Percentiles rank a stretch among this genome's conserved stretches.
These are phyloP conservation scores for Drosophila dunni DNA, from an alignment of 1,140 invertebrate genomes.

Conservation along the genomic window DNA sequence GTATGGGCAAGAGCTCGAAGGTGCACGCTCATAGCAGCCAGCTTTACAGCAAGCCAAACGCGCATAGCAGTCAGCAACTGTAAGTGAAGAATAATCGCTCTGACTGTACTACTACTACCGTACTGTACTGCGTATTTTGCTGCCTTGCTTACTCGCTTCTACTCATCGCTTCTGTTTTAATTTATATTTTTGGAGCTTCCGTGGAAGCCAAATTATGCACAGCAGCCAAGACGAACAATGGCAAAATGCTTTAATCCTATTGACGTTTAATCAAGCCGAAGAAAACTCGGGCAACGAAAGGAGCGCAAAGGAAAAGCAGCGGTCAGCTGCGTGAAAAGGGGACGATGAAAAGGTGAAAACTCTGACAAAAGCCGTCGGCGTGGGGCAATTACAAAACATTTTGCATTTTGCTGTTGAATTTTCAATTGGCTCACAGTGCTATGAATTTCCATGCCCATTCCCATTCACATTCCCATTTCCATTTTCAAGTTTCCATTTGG, in stretches of 20 bases:
- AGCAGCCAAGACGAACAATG: slow-evolving; percentile 38
- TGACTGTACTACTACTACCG: no score
- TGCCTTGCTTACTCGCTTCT: no score
- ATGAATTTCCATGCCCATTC: slow-evolving; percentile 66
- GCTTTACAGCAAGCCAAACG: no score
- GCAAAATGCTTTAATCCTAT: slow-evolving; percentile 78
- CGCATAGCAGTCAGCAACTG: no score
- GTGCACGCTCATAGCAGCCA: no score
- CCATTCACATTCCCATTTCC: no score
- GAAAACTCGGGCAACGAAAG: neutral
- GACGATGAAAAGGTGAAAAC: neutral
- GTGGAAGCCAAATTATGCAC: slow-evolving; percentile 46
- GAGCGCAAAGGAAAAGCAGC: slow-evolving; percentile 9
- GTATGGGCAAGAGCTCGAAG: no score
- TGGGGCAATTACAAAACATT: slow-evolving; percentile 61
- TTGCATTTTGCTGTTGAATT: slow-evolving; percentile 67
- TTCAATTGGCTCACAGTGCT: slow-evolving; percentile 58
- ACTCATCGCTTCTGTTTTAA: slow-evolving; percentile 13
- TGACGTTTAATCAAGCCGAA: slow-evolving; percentile 74
- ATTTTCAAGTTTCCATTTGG: slow-evolving; percentile 1
- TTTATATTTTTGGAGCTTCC: slow-evolving; percentile 42
- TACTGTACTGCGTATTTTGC: no score
- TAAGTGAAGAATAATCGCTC: no score
- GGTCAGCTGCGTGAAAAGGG: neutral
- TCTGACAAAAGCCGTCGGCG: slow-evolving; percentile 26